Base-by-base conservation (phyloP, 2,113 vertebrate genomes). In the Galemys pyrenaicus region DNA sequence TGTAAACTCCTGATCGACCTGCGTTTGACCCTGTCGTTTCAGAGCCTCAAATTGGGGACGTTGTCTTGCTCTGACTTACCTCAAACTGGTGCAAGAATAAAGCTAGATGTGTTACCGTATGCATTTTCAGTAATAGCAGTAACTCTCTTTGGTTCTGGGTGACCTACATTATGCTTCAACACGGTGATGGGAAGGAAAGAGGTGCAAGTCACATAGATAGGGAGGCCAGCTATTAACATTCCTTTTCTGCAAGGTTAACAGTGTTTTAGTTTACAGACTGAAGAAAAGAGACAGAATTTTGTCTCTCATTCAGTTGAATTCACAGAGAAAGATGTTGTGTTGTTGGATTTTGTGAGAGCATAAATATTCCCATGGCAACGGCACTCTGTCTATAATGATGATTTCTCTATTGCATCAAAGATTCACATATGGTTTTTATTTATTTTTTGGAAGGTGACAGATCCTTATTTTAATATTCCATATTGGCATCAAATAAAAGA, bases 341-440 rank as follows among this genome's bases (percentile, higher is more conserved):
- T 84, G 56, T 44, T 87, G 60, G 58, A 81, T 96, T 87, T 87
- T 28, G 9, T 58, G 71, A 95, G 67, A 87, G 39, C 22, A 22
- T 89, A 54, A 79, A 80, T 62, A 22, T 96, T 54, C 32, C 93
- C 93, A 97, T 96, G 81, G 95, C 51, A 96, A 95, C 95, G 2
- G 22, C 39, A 81, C 32, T 91, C 65, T 91, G 32, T 95, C 87
- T 68, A 2, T 37, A 58, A 70, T 51, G 37, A 60, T 78, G 84
- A 92, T 93, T 96, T 94, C 32, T 49, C 58, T 65, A 64, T 82
- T 74, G 44, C 65, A 87, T 94, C 70, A 65, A 88, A 93, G 67
- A 92, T 65, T 78, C 71, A 74, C 20, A 35, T 49, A 67, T 3
- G 19, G 9, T 16, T 94, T 92, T 94, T 92, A 51, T 96, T 95